These are phyloP conservation scores for Chaetodon trifasciatus DNA, from an alignment of 2,797 vertebrate genomes.

Conservation along the genomic window DNA sequence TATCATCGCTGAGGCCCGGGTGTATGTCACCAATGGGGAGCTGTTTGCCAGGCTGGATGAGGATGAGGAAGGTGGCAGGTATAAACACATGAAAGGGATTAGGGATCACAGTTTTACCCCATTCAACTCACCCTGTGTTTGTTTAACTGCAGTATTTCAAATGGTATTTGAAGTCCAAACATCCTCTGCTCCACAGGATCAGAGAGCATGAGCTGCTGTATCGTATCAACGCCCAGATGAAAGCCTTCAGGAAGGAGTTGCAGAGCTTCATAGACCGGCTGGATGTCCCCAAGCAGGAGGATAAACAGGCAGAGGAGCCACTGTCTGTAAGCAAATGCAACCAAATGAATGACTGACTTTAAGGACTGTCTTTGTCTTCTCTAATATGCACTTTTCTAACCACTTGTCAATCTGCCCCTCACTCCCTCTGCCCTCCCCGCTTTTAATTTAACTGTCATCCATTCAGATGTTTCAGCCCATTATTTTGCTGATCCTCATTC, in stretches of 20 bases:
- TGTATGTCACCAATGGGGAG: slow-evolving; percentile 95
- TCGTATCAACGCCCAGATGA: slow-evolving; percentile 98
- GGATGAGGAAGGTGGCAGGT: slow-evolving; percentile 94
- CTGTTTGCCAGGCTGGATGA: slow-evolving; percentile 96
- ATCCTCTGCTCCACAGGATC: slow-evolving; percentile 81
- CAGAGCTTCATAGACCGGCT: slow-evolving; percentile 97
- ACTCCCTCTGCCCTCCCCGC: neutral
- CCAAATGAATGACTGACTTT: neutral
- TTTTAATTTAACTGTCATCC: slow-evolving; percentile 52
- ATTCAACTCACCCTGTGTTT: neutral
- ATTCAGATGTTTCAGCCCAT: slow-evolving; percentile 99
- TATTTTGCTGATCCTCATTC: slow-evolving; percentile 99
- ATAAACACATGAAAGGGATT: slow-evolving; percentile 3
- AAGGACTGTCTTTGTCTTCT: neutral
- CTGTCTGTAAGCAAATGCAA: slow-evolving; percentile 93
- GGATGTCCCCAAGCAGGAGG: slow-evolving; percentile 95
- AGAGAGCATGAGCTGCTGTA: slow-evolving; percentile 98
- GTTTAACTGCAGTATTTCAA: neutral
- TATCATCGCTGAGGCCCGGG: slow-evolving; percentile 96
- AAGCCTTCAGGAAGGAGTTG: slow-evolving; percentile 97
- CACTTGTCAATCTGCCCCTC: slow-evolving; percentile 24
- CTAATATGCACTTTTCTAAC: slow-evolving; percentile 13
- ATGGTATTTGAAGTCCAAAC: neutral
- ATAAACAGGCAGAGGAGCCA: slow-evolving; percentile 92
- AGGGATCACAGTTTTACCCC: neutral